Evolutionary conservation across 2,888 invertebrate genomes (phyloP), one percentile per base, ranked within the genome.

Genomic region (Tipula lateralis): DNA sequence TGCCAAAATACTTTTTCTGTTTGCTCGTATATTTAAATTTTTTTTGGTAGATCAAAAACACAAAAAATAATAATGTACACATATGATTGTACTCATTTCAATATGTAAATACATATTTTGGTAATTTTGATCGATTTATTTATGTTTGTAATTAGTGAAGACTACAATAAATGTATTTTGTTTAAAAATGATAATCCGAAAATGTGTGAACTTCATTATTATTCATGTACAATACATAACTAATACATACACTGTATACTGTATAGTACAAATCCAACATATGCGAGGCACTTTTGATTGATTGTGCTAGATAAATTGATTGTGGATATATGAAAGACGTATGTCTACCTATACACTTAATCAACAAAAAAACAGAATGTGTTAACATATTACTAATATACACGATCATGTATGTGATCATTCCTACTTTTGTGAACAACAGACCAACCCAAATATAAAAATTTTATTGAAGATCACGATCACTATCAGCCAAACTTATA

Each of bases 201-300:
- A 66, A 66, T 66, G 66, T 66, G 66, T 66, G 66, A 66, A 66
- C 66, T 66, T 66, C 16, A 66, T 66, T 66, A 66, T 19, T 66
- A 66, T 66, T 24, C 66, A 66, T 66, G 66, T 66, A 66, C 24
- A 7, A 24, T n/a, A n/a, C n/a, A n/a, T n/a, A n/a, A n/a, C n/a
- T n/a, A n/a, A n/a, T n/a, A n/a, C n/a, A n/a, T n/a, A 66, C 6
- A 9, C 24, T 9, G 2, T 24, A 66, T 2, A 66, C 66, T n/a
- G n/a, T n/a, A n/a, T n/a, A n/a, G 24, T 66, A 66, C 9, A 66
- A 66, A 66, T 12, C 1, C 9, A 44, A 24, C 66, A 66, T 66
- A 66, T 66, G 66, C 24, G 66, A 66, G 24, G 66, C 66, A 24
- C 9, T 24, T 66, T 66, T 66, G 66, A 66, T 66, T 66, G 66